Base-by-base conservation (phyloP, 2,888 invertebrate genomes). In the Lumbricus terrestris region DNA sequence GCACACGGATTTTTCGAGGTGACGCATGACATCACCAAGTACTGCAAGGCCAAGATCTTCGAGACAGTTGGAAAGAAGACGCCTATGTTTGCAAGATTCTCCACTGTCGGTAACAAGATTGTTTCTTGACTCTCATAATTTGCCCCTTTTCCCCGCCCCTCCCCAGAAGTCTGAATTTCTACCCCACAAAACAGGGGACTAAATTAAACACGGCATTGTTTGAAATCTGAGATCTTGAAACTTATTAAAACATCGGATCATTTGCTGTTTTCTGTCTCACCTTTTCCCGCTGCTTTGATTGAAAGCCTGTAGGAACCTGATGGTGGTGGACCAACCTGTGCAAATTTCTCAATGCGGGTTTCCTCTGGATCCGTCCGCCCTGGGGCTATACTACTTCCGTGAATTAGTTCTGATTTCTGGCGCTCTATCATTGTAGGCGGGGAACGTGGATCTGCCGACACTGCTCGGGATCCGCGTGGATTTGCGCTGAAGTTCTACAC, bases 401-500 rank as follows among this genome's bases (percentile, higher is more conserved):
- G 69, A 69, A n/a, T 69, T 11, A 16, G 69, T 69, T 69, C 29
- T 69, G 29, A 69, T 69, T 69, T 29, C 69, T 69, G n/a, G 69
- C 4, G 11, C 69, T 69, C 29, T 69, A n/a, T n/a, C 5, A 33
- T 34, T 34, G 35, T 91, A 95, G 95, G 95, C 92, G 98, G 98
- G 18, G 98, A 98, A 95, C 96, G 96, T 93, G 98, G 98, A 0
- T 98, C 98, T 11, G 97, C 98, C 38, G 98, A 98, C 94, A 97
- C 98, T 18, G 97, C 95, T 54, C 96, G 98, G 91, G 98, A 98
- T 95, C 97, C 98, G 2, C 96, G 98, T 93, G 98, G 98, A 54
- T 98, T 98, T 95, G 97, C 98, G 16, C 96, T 98, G 0, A 98
- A 98, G 94, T 97, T 98, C 95, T 98, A 98, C 95, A 95, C 96